These are phyloP conservation scores for Tryphoninae sp. DNA, from an alignment of 2,888 invertebrate genomes.

Conservation along the genomic window DNA sequence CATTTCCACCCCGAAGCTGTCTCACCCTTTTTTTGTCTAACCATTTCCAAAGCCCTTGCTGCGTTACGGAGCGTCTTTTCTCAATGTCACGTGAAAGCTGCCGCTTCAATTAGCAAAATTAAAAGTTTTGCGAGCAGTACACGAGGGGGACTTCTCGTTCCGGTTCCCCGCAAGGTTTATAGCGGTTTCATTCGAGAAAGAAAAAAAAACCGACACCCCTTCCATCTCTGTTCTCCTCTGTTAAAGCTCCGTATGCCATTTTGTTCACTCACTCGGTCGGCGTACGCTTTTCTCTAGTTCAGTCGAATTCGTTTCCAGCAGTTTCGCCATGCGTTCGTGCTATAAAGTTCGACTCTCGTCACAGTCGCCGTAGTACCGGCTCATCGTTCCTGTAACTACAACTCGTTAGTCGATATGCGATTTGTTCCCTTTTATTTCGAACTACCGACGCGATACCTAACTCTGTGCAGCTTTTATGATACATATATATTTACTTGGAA, in stretches of 20 bases:
- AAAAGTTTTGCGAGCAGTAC: slow-evolving; percentile 39
- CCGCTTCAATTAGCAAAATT: slow-evolving; percentile 52
- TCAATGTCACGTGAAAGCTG: slow-evolving; percentile 45
- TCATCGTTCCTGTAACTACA: slow-evolving; percentile 18
- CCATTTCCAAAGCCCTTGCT: slow-evolving; percentile 22
- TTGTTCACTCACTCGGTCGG: slow-evolving; percentile 30
- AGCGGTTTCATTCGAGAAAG: slow-evolving; percentile 33
- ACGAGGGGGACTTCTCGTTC: slow-evolving; percentile 3
- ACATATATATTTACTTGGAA: background rate
- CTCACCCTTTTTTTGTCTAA: slow-evolving; percentile 12
- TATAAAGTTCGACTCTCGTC: slow-evolving; percentile 49
- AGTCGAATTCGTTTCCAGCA: slow-evolving; percentile 15
- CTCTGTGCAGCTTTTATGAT: slow-evolving; percentile 11
- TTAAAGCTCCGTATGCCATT: slow-evolving; percentile 13
- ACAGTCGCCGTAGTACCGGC: background rate
- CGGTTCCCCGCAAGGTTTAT: slow-evolving; percentile 31
- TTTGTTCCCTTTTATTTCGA: slow-evolving; percentile 46
- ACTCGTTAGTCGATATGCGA: slow-evolving; percentile 45
- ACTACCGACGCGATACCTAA: slow-evolving; percentile 8
- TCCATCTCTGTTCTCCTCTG: slow-evolving; percentile 24
- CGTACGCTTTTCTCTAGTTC: slow-evolving; percentile 33
- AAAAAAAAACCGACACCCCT: background rate
- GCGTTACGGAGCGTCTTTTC: slow-evolving; percentile 22
- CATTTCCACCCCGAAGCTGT: background rate
- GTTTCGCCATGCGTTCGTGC: slow-evolving; percentile 23